phyloP scores from a whole-genome alignment of 2,888 invertebrate species.

The Diplolepis rosae region DNA sequence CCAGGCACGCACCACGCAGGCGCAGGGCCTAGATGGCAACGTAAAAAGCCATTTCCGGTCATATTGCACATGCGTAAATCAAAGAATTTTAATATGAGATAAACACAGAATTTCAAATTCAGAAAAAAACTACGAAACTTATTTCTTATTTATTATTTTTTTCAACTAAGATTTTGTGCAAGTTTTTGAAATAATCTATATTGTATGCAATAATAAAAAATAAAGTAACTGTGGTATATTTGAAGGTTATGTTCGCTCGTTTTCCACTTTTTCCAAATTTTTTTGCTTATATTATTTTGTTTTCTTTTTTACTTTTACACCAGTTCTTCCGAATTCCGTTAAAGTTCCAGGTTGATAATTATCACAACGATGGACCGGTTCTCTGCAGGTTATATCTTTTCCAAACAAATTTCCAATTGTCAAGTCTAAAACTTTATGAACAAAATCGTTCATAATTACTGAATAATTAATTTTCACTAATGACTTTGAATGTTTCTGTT shows the following conservation, averaged over 20 bases:
- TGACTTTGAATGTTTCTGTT: background rate
- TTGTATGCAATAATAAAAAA: background rate
- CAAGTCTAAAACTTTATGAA: conserved; percentile 61
- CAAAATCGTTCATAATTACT: conserved; percentile 55
- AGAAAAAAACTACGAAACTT: background rate
- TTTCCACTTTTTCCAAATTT: background rate
- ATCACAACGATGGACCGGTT: conserved; percentile 66
- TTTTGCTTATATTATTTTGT: background rate
- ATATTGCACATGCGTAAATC: background rate
- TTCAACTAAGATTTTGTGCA: no score
- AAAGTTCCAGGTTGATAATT: conserved; percentile 67
- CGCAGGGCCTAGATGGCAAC: background rate
- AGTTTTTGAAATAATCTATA: background rate
- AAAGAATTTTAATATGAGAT: no score
- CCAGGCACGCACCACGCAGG: background rate
- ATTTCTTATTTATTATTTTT: background rate
- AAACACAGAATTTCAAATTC: background rate
- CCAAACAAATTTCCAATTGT: conserved; percentile 67
- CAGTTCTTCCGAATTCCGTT: conserved; percentile 65
- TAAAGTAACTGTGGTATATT: background rate
- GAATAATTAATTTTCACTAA: background rate
- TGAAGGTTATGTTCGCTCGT: background rate
- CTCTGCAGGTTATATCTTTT: conserved; percentile 66
- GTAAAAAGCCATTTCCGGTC: background rate
- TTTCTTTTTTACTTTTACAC: conserved; percentile 55